A percentile compares a stretch with the other conserved stretches of the same genome.
These are phyloP conservation scores for Drosophila birchii DNA, from an alignment of 2,888 invertebrate genomes.

Conservation along the genomic window DNA sequence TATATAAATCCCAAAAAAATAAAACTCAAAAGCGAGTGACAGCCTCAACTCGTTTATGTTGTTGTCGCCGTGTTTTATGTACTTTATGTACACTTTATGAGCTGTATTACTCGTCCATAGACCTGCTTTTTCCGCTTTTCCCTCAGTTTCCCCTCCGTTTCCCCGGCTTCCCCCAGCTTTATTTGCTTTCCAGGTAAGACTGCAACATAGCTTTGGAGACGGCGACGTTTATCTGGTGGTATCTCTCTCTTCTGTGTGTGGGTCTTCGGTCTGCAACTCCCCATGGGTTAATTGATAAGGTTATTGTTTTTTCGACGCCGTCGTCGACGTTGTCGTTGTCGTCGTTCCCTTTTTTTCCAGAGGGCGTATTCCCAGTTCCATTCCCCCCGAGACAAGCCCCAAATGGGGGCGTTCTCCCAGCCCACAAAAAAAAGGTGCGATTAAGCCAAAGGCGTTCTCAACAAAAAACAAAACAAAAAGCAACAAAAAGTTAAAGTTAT, in stretches of 20 bases:
- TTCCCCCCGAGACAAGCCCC: constrained; percentile 13
- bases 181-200: constrained; percentile 46
- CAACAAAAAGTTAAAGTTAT: neutral
- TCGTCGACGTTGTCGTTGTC: neutral
- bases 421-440: constrained; percentile 37
- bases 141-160: neutral
- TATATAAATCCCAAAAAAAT: neutral
- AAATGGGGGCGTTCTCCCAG: constrained; percentile 27
- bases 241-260: constrained; percentile 22
- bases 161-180: neutral
- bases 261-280: constrained; percentile 27
- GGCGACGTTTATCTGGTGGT: constrained; percentile 36
- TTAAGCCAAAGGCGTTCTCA: constrained; percentile 37
- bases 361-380: constrained; percentile 30
- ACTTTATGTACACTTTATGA: constrained; percentile 77
- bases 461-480: too few species aligned
- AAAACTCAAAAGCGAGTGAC: neutral
- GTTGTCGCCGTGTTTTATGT: constrained; percentile 68
- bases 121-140: constrained; percentile 48
- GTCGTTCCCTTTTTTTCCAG: constrained; percentile 7
- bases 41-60: constrained; percentile 60
- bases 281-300: constrained; percentile 47
- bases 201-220: neutral
- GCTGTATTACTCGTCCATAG: constrained; percentile 61
- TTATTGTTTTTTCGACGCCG: constrained; percentile 32